Evolutionary conservation across 1,140 invertebrate genomes (phyloP), one percentile per base, ranked within the genome.

Genomic region (Zophobas atratus): DNA sequence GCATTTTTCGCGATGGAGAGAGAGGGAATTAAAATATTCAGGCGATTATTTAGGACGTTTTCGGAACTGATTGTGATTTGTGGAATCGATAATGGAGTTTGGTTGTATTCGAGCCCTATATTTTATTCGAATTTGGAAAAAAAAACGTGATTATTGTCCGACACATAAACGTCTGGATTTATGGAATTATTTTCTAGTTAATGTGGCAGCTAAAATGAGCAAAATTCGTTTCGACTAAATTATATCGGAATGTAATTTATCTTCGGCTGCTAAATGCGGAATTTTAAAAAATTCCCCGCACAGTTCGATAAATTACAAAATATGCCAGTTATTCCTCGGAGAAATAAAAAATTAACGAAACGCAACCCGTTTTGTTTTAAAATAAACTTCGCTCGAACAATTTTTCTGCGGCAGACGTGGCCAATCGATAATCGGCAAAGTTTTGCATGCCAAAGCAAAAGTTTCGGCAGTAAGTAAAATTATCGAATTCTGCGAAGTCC

Each of bases 381-480:
- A 63, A 39, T 39, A 63, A 67, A 60, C 56, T 60, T 60, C 56
- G 36, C 36, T 35, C 57, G 6, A 20, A 71, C 53, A 57, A 43
- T 74, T 75, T 75, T 75, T 48, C 53, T 53, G 72, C 43, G 38
- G 20, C 71, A 35, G 55, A 75, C 55, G 5, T 36, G 56, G 6
- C 56, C 51, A 43, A 79, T 79, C 77, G 63, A 80, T 80, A 80
- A 77, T 78, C 57, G 75, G 63, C 32, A 57, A 79, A 77, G 75
- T 79, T 81, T 81, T 81, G 75, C 80, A 79, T 81, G 70, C 75
- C 77, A 74, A 81, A 79, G 80, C 78, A 79, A 78, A 79, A 79
- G 76, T 81, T 79, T 81, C 76, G 75, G 38, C 78, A 79, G 73
- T 75, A 79, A 75, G 75, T 76, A 79, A 79, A 81, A 79, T 81